Conservation (phyloP, 1,140 invertebrate genomes). For the Laupala kohalensis region DNA sequence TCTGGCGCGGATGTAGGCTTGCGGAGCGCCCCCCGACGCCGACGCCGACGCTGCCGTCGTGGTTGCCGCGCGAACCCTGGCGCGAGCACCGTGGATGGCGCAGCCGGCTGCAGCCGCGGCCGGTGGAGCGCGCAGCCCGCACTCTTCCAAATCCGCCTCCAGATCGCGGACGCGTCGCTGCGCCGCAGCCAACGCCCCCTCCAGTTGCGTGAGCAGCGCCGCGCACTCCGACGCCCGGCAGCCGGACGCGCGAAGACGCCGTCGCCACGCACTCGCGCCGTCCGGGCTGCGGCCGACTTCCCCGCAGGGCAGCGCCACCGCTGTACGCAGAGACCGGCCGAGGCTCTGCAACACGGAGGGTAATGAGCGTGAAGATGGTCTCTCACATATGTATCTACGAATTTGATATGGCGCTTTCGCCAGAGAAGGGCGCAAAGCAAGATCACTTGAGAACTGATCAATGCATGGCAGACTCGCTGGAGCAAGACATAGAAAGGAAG, state of each 20-base stretch:
- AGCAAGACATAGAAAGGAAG: too few species aligned
- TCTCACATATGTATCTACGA: background rate
- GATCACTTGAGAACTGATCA: too few species aligned
- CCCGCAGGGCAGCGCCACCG: background rate
- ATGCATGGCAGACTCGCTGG: too few species aligned
- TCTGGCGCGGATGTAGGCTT: too few species aligned
- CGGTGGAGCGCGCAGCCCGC: constrained; percentile 3
- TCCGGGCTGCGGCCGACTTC: background rate
- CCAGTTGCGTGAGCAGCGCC: background rate
- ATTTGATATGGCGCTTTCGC: background rate
- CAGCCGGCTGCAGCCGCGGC: background rate
- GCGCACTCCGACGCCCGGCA: constrained; percentile 5
- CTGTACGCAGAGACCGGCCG: background rate
- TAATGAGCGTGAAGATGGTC: background rate
- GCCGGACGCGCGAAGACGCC: background rate
- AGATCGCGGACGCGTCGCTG: constrained; percentile 4
- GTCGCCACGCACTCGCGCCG: too few species aligned
- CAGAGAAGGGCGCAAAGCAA: background rate
- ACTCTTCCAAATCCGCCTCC: constrained; percentile 1
- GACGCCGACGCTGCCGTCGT: too few species aligned
- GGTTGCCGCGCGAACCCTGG: too few species aligned
- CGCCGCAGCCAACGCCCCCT: constrained; percentile 6
- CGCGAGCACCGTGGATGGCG: too few species aligned
- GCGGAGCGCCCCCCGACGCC: too few species aligned
- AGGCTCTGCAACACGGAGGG: background rate